Evolutionary conservation across 2,113 vertebrate genomes (phyloP), one percentile per base, ranked within the genome.

Genomic region (Hyla sarda): DNA sequence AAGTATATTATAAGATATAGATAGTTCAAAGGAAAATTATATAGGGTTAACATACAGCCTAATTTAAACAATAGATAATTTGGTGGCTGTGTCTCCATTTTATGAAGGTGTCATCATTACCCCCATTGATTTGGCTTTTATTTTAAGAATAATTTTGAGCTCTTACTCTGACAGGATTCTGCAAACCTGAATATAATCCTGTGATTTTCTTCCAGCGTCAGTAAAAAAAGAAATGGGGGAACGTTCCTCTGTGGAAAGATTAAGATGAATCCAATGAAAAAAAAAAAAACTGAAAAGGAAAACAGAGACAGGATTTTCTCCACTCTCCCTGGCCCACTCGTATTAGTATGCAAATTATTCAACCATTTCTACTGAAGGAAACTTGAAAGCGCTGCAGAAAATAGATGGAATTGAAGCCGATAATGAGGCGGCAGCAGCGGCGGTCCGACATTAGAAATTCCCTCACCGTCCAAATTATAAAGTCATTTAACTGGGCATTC

Each of bases 261-360:
- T 83, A 16, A 83, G 21, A 56, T 25, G 9, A 73, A 34, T 83
- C 21, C 28, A 32, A 54, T 32, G 12, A 50, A 52, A 69, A 81
- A 30, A 32, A 71, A 67, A 30, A 48, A 30, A 1, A n/a, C n/a
- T n/a, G n/a, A n/a, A n/a, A n/a, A n/a, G n/a, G n/a, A n/a, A n/a
- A n/a, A n/a, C n/a, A n/a, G n/a, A 62, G 23, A 62, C 78, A 17
- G 47, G 60, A 32, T 72, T 82, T 32, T 69, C 30, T 67, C 30
- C 14, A 17, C 48, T 52, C 21, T 56, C 12, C 2, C 21, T 21
- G 13, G 16, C 25, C 12, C 47, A n/a, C 32, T n/a, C n/a, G n/a
- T n/a, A 50, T 83, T 65, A 84, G 37, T 58, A 84, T 77, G 73
- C 72, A 76, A 77, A 77, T 52, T 32, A 77, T 77, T 77, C 37